A percentile compares a stretch with the other conserved stretches of the same genome.
phyloP scores from a whole-genome alignment of 2,113 vertebrate genomes.

The Platysteira castanea region DNA sequence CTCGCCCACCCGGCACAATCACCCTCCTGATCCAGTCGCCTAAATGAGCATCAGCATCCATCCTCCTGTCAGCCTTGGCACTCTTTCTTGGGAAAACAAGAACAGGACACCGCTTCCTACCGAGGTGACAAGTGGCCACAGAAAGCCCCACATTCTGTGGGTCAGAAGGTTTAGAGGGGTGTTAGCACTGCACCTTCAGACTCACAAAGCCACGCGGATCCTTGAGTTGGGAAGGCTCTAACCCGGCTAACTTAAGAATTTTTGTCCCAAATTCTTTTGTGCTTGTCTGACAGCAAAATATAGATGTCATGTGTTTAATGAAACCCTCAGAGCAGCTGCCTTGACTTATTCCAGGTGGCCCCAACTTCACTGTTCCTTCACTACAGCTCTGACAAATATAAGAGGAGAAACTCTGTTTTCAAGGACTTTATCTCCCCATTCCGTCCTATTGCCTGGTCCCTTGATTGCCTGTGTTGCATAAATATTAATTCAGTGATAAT shows the following conservation, averaged over 20 bases:
- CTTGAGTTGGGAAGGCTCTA: not conserved
- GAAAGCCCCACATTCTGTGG: rapidly evolving
- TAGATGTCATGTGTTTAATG: not conserved
- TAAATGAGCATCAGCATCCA: not conserved
- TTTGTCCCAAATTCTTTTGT: not conserved
- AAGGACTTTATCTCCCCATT: not conserved
- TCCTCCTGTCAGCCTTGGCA: not conserved
- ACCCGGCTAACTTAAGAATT: not conserved
- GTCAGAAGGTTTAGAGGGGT: rapidly evolving
- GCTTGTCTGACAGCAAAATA: not conserved
- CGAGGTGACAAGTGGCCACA: not conserved
- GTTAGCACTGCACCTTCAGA: not conserved
- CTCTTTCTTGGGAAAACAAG: not conserved
- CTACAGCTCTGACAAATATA: not conserved
- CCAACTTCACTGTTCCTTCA: not conserved
- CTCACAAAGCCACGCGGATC: not conserved
- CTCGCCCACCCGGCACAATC: rapidly evolving
- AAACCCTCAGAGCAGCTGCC: not conserved
- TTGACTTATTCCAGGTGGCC: not conserved
- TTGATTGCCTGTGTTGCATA: not conserved
- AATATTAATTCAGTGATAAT: not conserved
- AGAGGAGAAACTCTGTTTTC: not conserved
- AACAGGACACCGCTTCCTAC: rapidly evolving
- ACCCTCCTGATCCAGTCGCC: not conserved
- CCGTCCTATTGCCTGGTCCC: not conserved